Percentiles rank a stretch among this genome's conserved stretches.
Evolutionary conservation across 1,140 invertebrate genomes (phyloP).

Genomic region (Proctacanthus coquilletti): DNA sequence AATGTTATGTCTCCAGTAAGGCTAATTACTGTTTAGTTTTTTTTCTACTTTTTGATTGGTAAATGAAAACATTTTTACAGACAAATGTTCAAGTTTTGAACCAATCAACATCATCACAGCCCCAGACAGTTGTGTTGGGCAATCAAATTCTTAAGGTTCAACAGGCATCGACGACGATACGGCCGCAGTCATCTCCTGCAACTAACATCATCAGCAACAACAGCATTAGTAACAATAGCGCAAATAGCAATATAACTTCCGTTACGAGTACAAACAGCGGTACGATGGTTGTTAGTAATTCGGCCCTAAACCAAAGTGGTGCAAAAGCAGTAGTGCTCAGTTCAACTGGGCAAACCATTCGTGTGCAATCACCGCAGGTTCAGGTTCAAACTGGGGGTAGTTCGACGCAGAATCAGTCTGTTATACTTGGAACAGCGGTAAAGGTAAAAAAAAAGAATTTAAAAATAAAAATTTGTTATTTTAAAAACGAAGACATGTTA

Average conservation of each 20-base stretch:
- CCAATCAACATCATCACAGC: constrained; percentile 6
- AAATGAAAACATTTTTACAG: not conserved
- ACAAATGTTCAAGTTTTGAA: not conserved
- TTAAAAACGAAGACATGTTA: too few relatives aligned
- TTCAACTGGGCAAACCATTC: constrained; percentile 17
- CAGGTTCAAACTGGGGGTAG: not conserved
- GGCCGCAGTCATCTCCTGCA: constrained; percentile 1
- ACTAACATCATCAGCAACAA: not conserved
- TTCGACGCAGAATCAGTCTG: not conserved
- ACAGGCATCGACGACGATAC: constrained; percentile 10
- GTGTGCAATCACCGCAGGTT: constrained; percentile 9
- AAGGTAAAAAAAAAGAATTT: not conserved
- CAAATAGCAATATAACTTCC: too few relatives aligned
- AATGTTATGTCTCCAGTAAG: constrained; percentile 7
- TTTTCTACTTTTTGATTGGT: constrained; percentile 1
- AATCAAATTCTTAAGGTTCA: constrained; percentile 25
- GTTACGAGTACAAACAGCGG: constrained; percentile 3
- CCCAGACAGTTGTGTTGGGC: constrained; percentile 32
- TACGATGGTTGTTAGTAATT: constrained; percentile 4
- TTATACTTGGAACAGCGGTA: not conserved
- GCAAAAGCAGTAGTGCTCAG: constrained; percentile 20
- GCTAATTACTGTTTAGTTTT: constrained; percentile 3
- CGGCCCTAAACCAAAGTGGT: not conserved
- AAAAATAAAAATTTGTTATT: too few relatives aligned
- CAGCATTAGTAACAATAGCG: too few relatives aligned